phyloP scores from a whole-genome alignment of 2,797 vertebrate genomes.

The Sphenopsis melanotis region DNA sequence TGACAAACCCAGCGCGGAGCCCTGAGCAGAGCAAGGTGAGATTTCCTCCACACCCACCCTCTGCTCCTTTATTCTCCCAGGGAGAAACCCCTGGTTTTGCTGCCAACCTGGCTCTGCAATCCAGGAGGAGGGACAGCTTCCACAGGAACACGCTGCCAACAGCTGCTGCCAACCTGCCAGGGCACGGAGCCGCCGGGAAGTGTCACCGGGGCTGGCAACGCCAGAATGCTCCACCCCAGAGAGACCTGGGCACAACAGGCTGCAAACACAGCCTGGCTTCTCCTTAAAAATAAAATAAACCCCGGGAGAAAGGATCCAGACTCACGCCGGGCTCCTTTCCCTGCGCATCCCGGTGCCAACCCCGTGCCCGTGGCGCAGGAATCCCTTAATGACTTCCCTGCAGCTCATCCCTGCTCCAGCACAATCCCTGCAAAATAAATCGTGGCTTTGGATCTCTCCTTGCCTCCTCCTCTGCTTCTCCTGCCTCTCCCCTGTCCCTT shows the following conservation, averaged over 20 bases:
- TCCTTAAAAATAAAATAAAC: too few relatives aligned
- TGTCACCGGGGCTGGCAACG: not conserved
- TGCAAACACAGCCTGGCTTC: not conserved
- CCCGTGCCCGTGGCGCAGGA: not conserved
- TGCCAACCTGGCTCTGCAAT: not conserved
- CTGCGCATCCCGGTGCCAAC: not conserved
- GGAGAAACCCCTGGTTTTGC: not conserved
- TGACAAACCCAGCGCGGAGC: fast-evolving
- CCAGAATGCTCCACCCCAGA: not conserved
- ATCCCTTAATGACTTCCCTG: not conserved
- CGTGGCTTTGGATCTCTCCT: not conserved
- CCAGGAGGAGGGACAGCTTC: not conserved
- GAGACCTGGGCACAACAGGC: not conserved
- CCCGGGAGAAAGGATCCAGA: not conserved
- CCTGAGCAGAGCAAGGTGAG: not conserved
- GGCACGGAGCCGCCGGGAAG: not conserved
- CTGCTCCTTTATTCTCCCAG: not conserved
- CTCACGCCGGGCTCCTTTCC: fast-evolving
- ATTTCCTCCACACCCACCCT: not conserved
- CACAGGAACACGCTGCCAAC: not conserved
- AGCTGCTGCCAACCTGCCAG: not conserved
- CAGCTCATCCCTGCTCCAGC: not conserved
- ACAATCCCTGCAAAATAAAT: not conserved
- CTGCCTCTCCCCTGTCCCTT: not conserved
- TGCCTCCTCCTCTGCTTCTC: not conserved